Conservation (phyloP, 2,888 invertebrate genomes). For the Nomada goodeniana region DNA sequence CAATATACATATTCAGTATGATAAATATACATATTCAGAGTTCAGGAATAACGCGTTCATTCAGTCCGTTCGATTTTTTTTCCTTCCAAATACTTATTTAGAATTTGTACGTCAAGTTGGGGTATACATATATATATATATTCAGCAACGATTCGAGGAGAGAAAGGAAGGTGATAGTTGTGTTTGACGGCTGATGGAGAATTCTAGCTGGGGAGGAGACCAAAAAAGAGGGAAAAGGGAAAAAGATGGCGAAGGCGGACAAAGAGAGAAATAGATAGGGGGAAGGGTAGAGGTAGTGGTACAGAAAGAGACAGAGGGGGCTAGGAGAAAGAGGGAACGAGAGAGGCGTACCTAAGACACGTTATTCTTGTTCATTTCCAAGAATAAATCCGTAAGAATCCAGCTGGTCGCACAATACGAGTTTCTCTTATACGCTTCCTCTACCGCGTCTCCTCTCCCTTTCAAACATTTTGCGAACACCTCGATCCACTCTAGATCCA, state of each 20-base stretch:
- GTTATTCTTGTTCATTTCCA: constrained; percentile 72
- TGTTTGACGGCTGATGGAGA: constrained; percentile 9
- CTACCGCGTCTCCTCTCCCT: background rate
- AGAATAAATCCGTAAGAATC: constrained; percentile 75
- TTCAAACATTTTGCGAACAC: constrained; percentile 25
- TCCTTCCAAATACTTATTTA: background rate
- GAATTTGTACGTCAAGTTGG: background rate
- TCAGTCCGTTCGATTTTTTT: background rate
- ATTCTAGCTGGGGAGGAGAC: constrained; percentile 6
- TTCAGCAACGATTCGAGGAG: constrained; percentile 8
- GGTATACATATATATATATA: background rate
- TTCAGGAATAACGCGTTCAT: background rate
- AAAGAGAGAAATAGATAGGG: constrained; percentile 9
- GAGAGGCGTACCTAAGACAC: constrained; percentile 65
- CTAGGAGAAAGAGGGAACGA: constrained; percentile 12
- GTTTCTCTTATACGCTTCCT: constrained; percentile 55
- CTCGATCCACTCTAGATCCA: constrained; percentile 17
- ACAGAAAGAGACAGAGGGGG: constrained; percentile 6
- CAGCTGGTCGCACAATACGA: constrained; percentile 63
- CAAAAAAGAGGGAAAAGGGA: constrained; percentile 12
- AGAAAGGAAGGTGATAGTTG: constrained; percentile 23
- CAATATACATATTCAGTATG: background rate
- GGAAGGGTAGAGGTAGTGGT: constrained; percentile 9
- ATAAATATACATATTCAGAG: background rate
- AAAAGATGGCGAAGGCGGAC: constrained; percentile 4